Evolutionary conservation across 2,113 vertebrate species (phyloP), one percentile per base, ranked within the genome.

Genomic region (Haplotaxodon microlepis): DNA sequence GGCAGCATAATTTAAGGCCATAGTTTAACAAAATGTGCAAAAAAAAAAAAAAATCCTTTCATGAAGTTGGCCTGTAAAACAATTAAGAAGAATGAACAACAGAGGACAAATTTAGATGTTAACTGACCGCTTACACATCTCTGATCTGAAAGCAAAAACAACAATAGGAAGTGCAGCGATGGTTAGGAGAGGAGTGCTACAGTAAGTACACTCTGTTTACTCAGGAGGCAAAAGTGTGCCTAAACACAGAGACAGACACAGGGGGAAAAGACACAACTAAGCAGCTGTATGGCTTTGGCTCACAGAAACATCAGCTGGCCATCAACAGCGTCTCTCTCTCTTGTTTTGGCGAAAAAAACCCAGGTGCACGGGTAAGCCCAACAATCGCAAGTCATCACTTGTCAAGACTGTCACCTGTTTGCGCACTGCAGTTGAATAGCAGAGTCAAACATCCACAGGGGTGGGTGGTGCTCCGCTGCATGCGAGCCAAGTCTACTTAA

Each of bases 291-390:
- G 45, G 29, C 87, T 87, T 88, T 63, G 83, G 61, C 91, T 87
- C 69, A 76, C 88, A 78, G 88, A 84, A 92, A 90, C 91, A 91
- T 93, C 94, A 91, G 92, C 91, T 85, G 89, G 83, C 24, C 79
- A 21, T 69, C 59, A 88, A 93, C 93, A 88, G 8, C 3, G 1
- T 5, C 17, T 87, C 78, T 19, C 66, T 86, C 82, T 47, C 81
- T 66, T 69, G 8, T 73, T 61, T 59, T 38, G 73, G 84, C 0
- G 50, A 90, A 40, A 51, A 45, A 82, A 86, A 2, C 29, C 83
- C 95, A 95, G 94, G 95, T 95, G 94, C 92, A 29, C 14, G 1
- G 34, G 81, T 81, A 82, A 95, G 89, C 87, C 50, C 84, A 71
- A 92, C 93, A 92, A 93, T 73, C 85, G 76, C 81, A 78, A 91